Evolutionary conservation across 1,140 invertebrate genomes (phyloP), one percentile per base, ranked within the genome.

Genomic region (Oryzaephilus surinamensis): DNA sequence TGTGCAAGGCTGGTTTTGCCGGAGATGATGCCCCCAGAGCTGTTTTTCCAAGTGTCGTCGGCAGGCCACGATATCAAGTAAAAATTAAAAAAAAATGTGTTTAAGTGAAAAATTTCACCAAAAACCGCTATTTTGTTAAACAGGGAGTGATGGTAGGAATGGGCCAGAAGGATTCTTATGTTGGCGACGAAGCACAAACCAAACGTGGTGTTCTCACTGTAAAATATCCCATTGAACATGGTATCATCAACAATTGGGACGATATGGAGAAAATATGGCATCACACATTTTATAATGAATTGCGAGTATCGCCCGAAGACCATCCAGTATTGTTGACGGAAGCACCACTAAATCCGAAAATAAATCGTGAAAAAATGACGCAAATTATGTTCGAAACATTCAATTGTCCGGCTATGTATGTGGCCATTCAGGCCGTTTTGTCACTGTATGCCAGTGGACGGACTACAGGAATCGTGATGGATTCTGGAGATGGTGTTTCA

Each of bases 211-310:
- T 82, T 46, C 65, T 83, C 4, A 84, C 80, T 37, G 61, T 87
- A 47, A 86, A 87, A 83, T 95, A 96, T 70, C 92, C 92, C 57
- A 94, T 96, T 64, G 88, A 91, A 55, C 88, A 92, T 65, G 91
- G 91, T 51, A 85, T 86, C 51, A 79, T 86, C 23, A 86, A 79
- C 54, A 86, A 88, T 67, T 87, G 84, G 83, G 83, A 87, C 53
- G 84, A 87, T 48, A 94, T 95, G 89, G 88, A 94, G 71, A 93
- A 93, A 63, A 91, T 92, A n/a, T n/a, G n/a, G n/a, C n/a, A n/a
- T n/a, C n/a, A n/a, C n/a, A n/a, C n/a, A n/a, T n/a, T n/a, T n/a
- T n/a, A n/a, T n/a, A n/a, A n/a, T n/a, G n/a, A n/a, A n/a, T n/a
- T n/a, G n/a, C n/a, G n/a, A n/a, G n/a, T 90, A 34, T 84, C 84